Evolutionary conservation across 2,113 vertebrate species (phyloP), one percentile per base, ranked within the genome.

Genomic region (Tetrao urogallus): DNA sequence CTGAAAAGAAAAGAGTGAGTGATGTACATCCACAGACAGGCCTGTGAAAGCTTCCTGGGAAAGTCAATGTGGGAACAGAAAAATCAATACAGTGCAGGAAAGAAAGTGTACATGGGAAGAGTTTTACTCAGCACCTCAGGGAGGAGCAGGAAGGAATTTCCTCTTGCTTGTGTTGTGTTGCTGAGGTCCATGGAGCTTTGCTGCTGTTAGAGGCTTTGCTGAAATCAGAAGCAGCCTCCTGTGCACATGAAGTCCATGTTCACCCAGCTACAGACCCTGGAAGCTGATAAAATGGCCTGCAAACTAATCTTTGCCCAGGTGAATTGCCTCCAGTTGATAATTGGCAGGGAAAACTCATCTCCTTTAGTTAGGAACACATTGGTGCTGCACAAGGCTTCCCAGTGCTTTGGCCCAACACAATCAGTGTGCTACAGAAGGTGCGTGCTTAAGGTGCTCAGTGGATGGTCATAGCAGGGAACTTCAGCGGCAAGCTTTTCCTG

Each of bases 361-460:
- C 86, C 50, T 78, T 22, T 76, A 71, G 8, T 50, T 25, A 34
- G 30, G 50, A 50, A 11, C 7, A 5, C 2, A 13, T 6, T 0
- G 0, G 47, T 56, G 19, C 52, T 56, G 19, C 47, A 38, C 0
- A 0, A 47, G 34, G 57, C 25, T 85, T 21, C 11, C 48, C 22
- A 24, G 42, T 34, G 2, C 45, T 76, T 45, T 24, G 78, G 66
- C 56, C 65, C 47, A 27, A 8, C 8, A 11, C 43, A 52, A 71
- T 48, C 47, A 25, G 0, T 3, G 8, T 36, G 28, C 28, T 61
- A 13, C 45, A 63, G 32, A 20, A 75, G 18, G 3, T 61, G 28
- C 17, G 34, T 79, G 50, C 69, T 58, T 17, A 63, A 4, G 67
- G 67, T 34, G 40, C 14, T 60, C 42, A 42, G 38, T 0, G 1